These are phyloP conservation scores for Macquaria ambigua DNA, from an alignment of 2,113 vertebrate species.

Conservation along the genomic window DNA sequence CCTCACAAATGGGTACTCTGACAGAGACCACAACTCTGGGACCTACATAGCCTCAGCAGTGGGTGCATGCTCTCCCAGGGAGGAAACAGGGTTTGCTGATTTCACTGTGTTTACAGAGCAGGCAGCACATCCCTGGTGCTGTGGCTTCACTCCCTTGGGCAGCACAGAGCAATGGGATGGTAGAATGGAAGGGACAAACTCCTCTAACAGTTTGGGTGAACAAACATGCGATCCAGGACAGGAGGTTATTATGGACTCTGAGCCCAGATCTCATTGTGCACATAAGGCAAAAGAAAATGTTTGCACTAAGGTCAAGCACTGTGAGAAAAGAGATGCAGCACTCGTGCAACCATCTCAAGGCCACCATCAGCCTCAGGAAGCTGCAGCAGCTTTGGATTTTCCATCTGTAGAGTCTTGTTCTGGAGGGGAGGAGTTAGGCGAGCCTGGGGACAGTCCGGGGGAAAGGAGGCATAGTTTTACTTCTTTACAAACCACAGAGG, in stretches of 20 bases:
- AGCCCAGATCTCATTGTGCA: constrained; percentile 63
- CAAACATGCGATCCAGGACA: constrained; percentile 20
- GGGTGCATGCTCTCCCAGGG: constrained; percentile 70
- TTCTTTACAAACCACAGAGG: constrained; percentile 19
- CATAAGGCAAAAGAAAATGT: constrained; percentile 23
- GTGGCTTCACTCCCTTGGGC: constrained; percentile 60
- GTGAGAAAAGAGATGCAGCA: constrained; percentile 53
- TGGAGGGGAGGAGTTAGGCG: neutral
- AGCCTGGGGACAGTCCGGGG: neutral
- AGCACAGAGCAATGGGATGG: constrained; percentile 73
- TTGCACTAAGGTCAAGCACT: constrained; percentile 51
- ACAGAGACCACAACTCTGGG: constrained; percentile 54
- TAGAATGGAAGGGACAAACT: constrained; percentile 48
- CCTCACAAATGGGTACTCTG: constrained; percentile 89
- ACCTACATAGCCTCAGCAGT: constrained; percentile 71
- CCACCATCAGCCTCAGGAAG: constrained; percentile 53
- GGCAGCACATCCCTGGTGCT: constrained; percentile 70
- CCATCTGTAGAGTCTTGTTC: neutral
- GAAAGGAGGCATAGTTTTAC: constrained; percentile 5
- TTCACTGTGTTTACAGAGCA: constrained; percentile 87
- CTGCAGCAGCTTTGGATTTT: constrained; percentile 31
- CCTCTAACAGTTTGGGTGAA: constrained; percentile 52
- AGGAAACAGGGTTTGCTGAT: constrained; percentile 88
- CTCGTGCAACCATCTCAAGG: constrained; percentile 59
- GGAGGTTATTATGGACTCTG: constrained; percentile 58